A percentile compares a stretch with the other conserved stretches of the same genome.
phyloP scores from a whole-genome alignment of 1,140 invertebrate genomes.

The Lordiphosa collinella region DNA sequence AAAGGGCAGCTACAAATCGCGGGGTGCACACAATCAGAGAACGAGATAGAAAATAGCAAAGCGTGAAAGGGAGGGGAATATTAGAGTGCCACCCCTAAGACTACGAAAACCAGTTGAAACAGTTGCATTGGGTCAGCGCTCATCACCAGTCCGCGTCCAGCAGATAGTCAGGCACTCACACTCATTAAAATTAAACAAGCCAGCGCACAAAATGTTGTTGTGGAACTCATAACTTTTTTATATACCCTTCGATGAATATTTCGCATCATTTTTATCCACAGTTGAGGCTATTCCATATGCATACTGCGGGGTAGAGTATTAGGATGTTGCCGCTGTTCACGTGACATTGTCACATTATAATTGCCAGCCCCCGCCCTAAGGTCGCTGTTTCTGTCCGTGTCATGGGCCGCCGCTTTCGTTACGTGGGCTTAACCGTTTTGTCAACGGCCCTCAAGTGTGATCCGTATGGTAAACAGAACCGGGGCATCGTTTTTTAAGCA shows the following conservation, averaged over 20 bases:
- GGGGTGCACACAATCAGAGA: constrained; percentile 29
- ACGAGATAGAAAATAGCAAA: not conserved
- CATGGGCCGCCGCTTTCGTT: constrained; percentile 41
- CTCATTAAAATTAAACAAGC: constrained; percentile 75
- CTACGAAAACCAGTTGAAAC: constrained; percentile 60
- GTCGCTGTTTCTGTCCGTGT: constrained; percentile 2
- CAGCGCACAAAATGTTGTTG: constrained; percentile 49
- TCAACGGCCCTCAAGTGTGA: constrained; percentile 67
- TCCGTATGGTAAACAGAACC: constrained; percentile 62
- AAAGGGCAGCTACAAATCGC: constrained; percentile 56
- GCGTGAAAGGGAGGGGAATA: constrained; percentile 2
- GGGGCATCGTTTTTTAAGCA: constrained; percentile 62
- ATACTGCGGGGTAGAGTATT: constrained; percentile 13
- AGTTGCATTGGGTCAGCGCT: constrained; percentile 50
- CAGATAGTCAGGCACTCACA: constrained; percentile 16
- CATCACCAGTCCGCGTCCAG: constrained; percentile 22
- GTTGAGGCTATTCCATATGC: not conserved
- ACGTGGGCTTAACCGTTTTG: constrained; percentile 52
- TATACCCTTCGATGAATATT: constrained; percentile 2
- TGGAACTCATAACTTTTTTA: not conserved
- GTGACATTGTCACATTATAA: constrained; percentile 58
- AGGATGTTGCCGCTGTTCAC: constrained; percentile 37
- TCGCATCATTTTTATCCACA: not conserved
- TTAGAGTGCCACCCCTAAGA: constrained; percentile 42
- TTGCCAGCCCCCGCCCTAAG: constrained; percentile 38